Evolutionary conservation across 2,888 invertebrate genomes (phyloP), one percentile per base, ranked within the genome.

Genomic region (Pristionchus exspectatus): DNA sequence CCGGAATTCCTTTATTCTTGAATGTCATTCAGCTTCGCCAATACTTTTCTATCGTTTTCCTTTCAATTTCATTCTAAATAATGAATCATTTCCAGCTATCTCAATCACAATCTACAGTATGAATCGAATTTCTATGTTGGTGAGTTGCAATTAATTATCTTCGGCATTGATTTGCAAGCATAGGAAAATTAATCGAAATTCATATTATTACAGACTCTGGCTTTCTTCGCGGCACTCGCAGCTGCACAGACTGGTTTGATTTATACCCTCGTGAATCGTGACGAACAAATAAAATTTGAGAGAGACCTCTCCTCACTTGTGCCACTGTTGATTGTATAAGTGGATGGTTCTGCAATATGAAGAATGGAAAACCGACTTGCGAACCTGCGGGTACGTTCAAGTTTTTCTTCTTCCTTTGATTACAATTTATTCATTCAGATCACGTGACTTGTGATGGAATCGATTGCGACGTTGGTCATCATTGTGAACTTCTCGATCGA

Each of bases 271-370:
- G 24, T 2, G 21, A 21, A 59, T 59, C 21, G n/a, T n/a, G n/a
- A 10, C 24, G 10, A 63, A 10, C 2, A 21, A 21, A 24, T 2
- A 24, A 21, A 21, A 7, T 27, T 77, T 24, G 44, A 77, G 77
- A 77, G 18, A 63, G 63, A 63, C 44, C 38, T 27, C 69, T 33
- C 30, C 33, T 83, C 56, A 83, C 83, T 56, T 83, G 83, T 16
- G 83, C n/a, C n/a, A 83, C 33, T 27, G 38, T 83, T 10, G 83
- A 83, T 10, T 83, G 83, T 21, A 56, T 56, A 9, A 83, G 54
- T 56, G 83, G 56, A 56, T 30, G 21, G 54, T 27, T 27, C 30
- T 83, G 83, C 83, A 44, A 83, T 24, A 83, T 83, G 83, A 27
- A 83, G 30, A 24, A 56, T 16, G 56, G 83, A 54, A 83, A 83